Evolutionary conservation across 2,888 invertebrate genomes (phyloP).

Genomic region (Tethea ocularis): DNA sequence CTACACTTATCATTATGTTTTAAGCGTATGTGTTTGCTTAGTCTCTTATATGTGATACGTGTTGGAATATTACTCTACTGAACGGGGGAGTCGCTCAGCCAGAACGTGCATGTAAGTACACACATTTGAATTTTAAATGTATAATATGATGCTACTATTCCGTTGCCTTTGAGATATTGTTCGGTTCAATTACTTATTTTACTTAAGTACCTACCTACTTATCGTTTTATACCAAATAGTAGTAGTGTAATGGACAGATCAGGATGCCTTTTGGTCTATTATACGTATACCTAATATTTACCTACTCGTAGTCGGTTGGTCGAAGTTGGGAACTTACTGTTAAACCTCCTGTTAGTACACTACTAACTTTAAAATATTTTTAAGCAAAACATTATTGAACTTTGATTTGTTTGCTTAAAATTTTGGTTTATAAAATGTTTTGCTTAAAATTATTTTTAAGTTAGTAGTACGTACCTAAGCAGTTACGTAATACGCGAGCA

Average conservation of each 20-base stretch:
- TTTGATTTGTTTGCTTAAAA: too few relatives aligned
- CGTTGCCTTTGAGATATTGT: conserved; percentile 1
- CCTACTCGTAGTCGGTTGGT: too few relatives aligned
- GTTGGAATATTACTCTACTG: neutral
- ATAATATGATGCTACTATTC: conserved; percentile 1
- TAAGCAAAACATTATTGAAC: too few relatives aligned
- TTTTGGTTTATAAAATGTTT: too few relatives aligned
- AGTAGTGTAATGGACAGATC: too few relatives aligned
- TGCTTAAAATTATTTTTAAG: neutral
- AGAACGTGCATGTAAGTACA: conserved; percentile 8
- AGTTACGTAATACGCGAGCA: neutral
- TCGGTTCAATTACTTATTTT: conserved; percentile 2
- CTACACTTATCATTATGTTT: neutral
- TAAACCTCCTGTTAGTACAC: too few relatives aligned
- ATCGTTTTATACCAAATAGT: too few relatives aligned
- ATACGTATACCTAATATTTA: too few relatives aligned
- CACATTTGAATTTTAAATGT: conserved; percentile 14
- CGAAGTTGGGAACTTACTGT: too few relatives aligned
- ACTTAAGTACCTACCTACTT: neutral
- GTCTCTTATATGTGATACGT: neutral
- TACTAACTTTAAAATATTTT: too few relatives aligned
- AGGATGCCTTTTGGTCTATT: too few relatives aligned
- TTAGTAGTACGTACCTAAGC: neutral
- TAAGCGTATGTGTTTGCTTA: conserved; percentile 3
- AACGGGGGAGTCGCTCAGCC: conserved; percentile 3